Conservation (phyloP, 2,113 vertebrate species). For the Cariama cristata region DNA sequence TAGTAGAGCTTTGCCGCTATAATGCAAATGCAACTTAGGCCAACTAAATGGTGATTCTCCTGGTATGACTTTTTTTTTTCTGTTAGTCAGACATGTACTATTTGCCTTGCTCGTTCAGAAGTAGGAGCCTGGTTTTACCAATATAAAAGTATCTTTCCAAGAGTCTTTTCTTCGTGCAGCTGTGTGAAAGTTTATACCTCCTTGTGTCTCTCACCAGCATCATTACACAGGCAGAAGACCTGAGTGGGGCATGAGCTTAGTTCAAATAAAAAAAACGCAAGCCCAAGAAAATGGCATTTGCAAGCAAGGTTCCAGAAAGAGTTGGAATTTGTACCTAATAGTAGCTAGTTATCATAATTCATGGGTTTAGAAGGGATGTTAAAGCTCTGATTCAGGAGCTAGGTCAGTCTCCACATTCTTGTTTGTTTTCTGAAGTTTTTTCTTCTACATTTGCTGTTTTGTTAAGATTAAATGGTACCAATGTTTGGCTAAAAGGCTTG, state of each 20-base stretch:
- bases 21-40: neutral
- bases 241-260: neutral
- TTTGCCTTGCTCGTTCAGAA: neutral
- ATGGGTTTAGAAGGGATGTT: neutral
- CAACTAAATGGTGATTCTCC: neutral
- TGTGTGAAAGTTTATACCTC: neutral
- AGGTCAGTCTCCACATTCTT: neutral
- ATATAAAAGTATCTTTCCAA: neutral
- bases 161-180: neutral
- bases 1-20: neutral
- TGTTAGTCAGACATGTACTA: neutral
- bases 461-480: neutral
- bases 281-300: neutral
- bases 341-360: neutral
- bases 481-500: neutral
- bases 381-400: neutral
- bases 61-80: neutral
- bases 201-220: neutral
- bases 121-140: neutral
- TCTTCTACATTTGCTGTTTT: neutral
- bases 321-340: neutral
- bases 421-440: neutral
- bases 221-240: neutral
- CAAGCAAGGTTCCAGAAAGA: neutral
- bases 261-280: neutral